phyloP scores from a whole-genome alignment of 2,888 invertebrate species.

The Leptinotarsa rubiginosa region DNA sequence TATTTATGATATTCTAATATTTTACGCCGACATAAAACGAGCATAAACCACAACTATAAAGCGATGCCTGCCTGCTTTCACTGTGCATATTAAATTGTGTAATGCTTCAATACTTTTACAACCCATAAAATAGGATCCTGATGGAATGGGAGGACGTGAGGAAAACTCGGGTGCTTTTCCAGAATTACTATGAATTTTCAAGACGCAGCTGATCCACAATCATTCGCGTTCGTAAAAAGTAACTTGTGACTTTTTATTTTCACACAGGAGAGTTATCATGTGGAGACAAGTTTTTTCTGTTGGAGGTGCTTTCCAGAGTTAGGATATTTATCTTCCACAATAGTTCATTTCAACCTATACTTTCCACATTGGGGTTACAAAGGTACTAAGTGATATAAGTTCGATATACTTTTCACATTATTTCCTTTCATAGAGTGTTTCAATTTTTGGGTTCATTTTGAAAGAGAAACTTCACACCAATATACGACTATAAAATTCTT shows the following conservation, averaged over 20 bases:
- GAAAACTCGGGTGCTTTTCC: conserved; percentile 41
- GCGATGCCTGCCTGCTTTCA: conserved; percentile 49
- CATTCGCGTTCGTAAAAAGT: not conserved
- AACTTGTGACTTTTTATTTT: not conserved
- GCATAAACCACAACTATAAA: conserved; percentile 56
- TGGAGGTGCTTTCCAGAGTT: too few species aligned
- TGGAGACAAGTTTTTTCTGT: too few species aligned
- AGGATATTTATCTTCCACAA: too few species aligned
- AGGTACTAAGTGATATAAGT: too few species aligned
- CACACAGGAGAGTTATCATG: too few species aligned
- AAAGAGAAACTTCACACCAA: too few species aligned
- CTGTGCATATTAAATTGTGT: conserved; percentile 59
- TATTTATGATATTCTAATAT: conserved; percentile 57
- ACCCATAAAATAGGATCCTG: conserved; percentile 55
- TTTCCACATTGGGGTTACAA: too few species aligned
- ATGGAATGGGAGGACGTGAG: conserved; percentile 51
- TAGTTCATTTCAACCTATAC: too few species aligned
- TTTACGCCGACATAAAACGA: conserved; percentile 58
- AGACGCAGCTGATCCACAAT: not conserved
- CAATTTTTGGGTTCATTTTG: too few species aligned
- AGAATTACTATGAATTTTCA: not conserved
- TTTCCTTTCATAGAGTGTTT: too few species aligned
- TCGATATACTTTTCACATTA: too few species aligned
- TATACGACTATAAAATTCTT: too few species aligned
- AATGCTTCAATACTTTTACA: conserved; percentile 59